A percentile compares a stretch with the other conserved stretches of the same genome.
These are phyloP conservation scores for Drosophila sulfurigaster DNA, from an alignment of 1,140 invertebrate species.

Conservation along the genomic window DNA sequence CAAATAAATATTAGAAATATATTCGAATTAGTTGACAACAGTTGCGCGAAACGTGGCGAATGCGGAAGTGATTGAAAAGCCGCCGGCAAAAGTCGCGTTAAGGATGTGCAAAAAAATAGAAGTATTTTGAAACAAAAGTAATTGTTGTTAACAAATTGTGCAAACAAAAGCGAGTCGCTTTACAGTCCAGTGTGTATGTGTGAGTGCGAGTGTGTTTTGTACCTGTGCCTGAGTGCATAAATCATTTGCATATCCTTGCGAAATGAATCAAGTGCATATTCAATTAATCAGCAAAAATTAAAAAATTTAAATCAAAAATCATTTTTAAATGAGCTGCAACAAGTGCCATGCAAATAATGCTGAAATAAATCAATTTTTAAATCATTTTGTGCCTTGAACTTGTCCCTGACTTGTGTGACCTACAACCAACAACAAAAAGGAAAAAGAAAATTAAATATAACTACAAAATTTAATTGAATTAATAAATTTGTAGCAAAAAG, in stretches of 20 bases:
- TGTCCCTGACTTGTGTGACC: slow-evolving; percentile 64
- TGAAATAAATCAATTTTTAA: slow-evolving; percentile 24
- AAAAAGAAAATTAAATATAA: slow-evolving; percentile 14
- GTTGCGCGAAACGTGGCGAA: background rate
- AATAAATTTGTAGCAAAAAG: background rate
- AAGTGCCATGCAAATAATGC: slow-evolving; percentile 46
- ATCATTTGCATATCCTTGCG: slow-evolving; percentile 76
- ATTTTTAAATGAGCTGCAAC: slow-evolving; percentile 24
- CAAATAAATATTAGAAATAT: background rate
- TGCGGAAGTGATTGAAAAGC: slow-evolving; percentile 55
- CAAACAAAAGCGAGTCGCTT: slow-evolving; percentile 50
- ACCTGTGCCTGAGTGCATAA: slow-evolving; percentile 40
- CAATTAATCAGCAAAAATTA: slow-evolving; percentile 26
- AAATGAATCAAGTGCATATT: slow-evolving; percentile 52
- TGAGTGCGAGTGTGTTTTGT: slow-evolving; percentile 20
- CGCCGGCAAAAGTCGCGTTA: slow-evolving; percentile 61
- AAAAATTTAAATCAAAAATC: slow-evolving; percentile 35
- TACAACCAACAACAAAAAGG: slow-evolving; percentile 4
- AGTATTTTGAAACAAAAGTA: slow-evolving; percentile 31
- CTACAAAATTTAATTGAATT: slow-evolving; percentile 7
- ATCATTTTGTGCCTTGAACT: slow-evolving; percentile 67
- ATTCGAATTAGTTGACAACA: background rate
- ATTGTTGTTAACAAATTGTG: slow-evolving; percentile 44
- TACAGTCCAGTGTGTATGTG: slow-evolving; percentile 21
- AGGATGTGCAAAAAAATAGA: slow-evolving; percentile 42